Evolutionary conservation across 2,888 invertebrate species (phyloP).

Genomic region (Andrena haemorrhoa): DNA sequence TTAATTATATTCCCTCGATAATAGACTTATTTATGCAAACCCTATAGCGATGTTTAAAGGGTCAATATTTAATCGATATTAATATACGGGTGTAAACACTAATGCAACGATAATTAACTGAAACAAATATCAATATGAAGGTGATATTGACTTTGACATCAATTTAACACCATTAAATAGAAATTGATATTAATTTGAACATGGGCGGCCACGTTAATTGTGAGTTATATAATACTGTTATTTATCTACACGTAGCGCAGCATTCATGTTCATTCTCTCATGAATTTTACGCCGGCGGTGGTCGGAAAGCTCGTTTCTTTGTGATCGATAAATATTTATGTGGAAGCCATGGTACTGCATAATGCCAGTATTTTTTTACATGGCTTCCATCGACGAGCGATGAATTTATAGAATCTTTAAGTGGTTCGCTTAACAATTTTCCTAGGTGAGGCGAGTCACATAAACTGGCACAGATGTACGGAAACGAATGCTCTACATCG

Average conservation of each 20-base stretch:
- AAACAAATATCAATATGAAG: neutral
- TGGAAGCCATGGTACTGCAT: slow-evolving; percentile 1
- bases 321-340: slow-evolving; percentile 3
- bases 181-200: no score
- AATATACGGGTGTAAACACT: neutral
- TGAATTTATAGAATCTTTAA: slow-evolving; percentile 16
- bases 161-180: no score
- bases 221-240: no score
- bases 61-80: slow-evolving; percentile 1
- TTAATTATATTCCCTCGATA: no score
- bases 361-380: slow-evolving; percentile 5
- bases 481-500: slow-evolving; percentile 12
- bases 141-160: neutral
- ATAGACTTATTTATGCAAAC: no score
- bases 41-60: neutral
- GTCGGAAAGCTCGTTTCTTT: neutral
- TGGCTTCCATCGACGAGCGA: neutral
- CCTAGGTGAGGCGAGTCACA: slow-evolving; percentile 1
- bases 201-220: no score
- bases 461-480: neutral
- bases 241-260: neutral
- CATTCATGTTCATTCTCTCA: neutral
- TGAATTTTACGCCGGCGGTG: neutral
- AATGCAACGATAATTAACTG: neutral
- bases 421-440: slow-evolving; percentile 5